These are phyloP conservation scores for Prietella phreatophila DNA, from an alignment of 2,113 vertebrate species.

Conservation along the genomic window DNA sequence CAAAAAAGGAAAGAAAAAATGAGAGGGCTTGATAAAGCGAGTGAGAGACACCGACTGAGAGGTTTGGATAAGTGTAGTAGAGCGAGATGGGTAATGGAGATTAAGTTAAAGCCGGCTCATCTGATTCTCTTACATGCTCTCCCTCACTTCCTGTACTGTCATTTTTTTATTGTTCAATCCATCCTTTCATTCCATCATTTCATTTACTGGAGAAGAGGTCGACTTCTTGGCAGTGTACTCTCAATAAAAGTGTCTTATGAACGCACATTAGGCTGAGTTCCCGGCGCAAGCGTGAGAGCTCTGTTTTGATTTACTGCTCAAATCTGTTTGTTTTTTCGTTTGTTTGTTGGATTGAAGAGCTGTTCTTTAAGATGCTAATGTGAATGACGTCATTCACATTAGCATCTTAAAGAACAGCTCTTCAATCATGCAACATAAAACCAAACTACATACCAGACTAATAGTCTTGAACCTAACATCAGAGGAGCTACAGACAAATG, in stretches of 20 bases:
- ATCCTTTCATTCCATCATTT: neutral
- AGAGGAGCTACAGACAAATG: neutral
- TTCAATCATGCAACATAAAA: neutral
- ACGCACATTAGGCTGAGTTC: neutral
- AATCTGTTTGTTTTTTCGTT: neutral
- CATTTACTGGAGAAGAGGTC: constrained; percentile 1
- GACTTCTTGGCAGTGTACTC: neutral
- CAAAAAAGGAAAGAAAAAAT: neutral
- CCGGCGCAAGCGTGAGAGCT: neutral
- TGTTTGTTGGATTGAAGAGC: too few species aligned
- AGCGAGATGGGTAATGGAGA: neutral
- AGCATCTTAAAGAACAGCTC: neutral
- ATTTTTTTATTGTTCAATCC: neutral
- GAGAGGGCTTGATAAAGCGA: neutral
- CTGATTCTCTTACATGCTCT: neutral
- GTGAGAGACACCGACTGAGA: neutral
- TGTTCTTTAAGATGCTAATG: too few species aligned
- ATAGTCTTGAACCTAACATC: neutral
- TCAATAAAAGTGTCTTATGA: neutral
- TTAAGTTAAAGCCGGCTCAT: neutral
- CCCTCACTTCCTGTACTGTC: neutral
- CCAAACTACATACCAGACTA: neutral
- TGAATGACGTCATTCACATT: neutral
- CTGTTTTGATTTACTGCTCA: neutral
- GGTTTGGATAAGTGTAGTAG: neutral